Evolutionary conservation across 2,888 invertebrate species (phyloP), one percentile per base, ranked within the genome.

Genomic region (Penaeus monodon): DNA sequence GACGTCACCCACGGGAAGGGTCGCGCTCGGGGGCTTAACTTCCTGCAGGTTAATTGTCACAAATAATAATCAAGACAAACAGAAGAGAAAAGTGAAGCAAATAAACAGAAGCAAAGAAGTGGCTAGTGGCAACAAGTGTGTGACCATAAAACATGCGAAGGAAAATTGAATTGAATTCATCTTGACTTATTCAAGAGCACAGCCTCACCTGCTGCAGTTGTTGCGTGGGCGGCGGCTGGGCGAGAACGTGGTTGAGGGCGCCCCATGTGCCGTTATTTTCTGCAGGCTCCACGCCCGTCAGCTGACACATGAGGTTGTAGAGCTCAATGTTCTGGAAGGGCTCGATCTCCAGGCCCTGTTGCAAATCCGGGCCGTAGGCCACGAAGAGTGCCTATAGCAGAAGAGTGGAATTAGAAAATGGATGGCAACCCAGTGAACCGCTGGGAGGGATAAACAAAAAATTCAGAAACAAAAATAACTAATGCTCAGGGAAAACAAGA

Each of bases 271-370:
- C 89, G 65, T 89, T 89, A 79, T 89, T 89, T n/a, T 81, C 81
- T 27, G 88, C 88, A 22, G 89, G 89, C 7, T 65, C 38, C 7
- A 87, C 78, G 8, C 74, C 82, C 1, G 85, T 65, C 38, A 90
- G 73, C 22, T 70, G 22, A 73, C 88, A 88, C 86, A 90, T 89
- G 22, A 90, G 74, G 83, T 89, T 90, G 86, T 90, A 90, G 38
- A 90, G 44, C 66, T 90, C 89, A 8, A 89, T 83, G 85, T 90
- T 90, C 78, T 90, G 89, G 80, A 90, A 90, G 27, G 86, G 78
- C 27, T 84, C 82, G 12, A 89, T 82, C 17, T 88, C 84, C 49
- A 80, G 27, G 22, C 78, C 78, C 12, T 24, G 38, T 20, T 84
- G 74, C 70, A 90, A 79, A n/a, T 49, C 85, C 65, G 44, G 85